Evolutionary conservation across 1,140 invertebrate genomes (phyloP).

Genomic region (Papilio dardanus): DNA sequence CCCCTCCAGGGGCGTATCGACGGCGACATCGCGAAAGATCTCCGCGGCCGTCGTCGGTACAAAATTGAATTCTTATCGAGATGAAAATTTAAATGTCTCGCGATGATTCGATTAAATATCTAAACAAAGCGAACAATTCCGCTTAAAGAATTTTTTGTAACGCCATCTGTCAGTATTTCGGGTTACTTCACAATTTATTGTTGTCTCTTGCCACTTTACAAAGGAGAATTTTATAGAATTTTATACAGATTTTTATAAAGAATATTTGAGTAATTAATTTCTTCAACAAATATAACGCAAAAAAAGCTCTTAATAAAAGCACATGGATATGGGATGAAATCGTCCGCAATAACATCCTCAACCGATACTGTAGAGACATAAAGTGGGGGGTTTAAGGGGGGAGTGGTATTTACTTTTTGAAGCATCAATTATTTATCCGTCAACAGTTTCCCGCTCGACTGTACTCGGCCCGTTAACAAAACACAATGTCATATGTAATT

Average conservation of each 20-base stretch:
- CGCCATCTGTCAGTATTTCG: slow-evolving; percentile 5
- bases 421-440: slow-evolving; percentile 38
- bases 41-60: slow-evolving; percentile 56
- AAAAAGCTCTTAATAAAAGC: neutral
- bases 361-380: slow-evolving; percentile 12
- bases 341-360: slow-evolving; percentile 23
- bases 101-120: slow-evolving; percentile 55
- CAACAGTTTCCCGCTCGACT: slow-evolving; percentile 33
- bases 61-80: slow-evolving; percentile 81
- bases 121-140: slow-evolving; percentile 42
- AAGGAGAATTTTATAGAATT: neutral
- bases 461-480: slow-evolving; percentile 33
- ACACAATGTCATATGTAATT: slow-evolving; percentile 40
- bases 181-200: neutral
- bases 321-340: slow-evolving; percentile 9
- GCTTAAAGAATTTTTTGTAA: slow-evolving; percentile 35
- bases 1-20: slow-evolving; percentile 56
- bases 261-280: neutral
- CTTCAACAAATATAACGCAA: neutral
- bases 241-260: neutral
- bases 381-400: neutral
- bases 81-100: slow-evolving; percentile 65
- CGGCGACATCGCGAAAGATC: slow-evolving; percentile 69
- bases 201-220: neutral
- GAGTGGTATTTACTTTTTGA: slow-evolving; percentile 28